These are phyloP conservation scores for Plectrocnemia conspersa DNA, from an alignment of 1,140 invertebrate genomes.

Conservation along the genomic window DNA sequence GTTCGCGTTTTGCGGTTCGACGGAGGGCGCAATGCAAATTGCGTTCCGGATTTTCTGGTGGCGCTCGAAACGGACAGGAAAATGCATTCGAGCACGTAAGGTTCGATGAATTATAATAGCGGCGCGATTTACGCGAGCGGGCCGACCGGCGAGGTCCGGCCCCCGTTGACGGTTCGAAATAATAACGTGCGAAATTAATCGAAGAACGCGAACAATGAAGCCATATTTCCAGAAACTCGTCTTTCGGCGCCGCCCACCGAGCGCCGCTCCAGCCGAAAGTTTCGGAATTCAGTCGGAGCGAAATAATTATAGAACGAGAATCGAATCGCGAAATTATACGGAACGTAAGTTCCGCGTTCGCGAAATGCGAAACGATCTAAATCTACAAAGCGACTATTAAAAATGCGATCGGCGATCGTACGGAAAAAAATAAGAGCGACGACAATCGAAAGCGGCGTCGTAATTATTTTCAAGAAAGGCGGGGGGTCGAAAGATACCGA, in stretches of 20 bases:
- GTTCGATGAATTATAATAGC: constrained; percentile 17
- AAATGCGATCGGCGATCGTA: constrained; percentile 19
- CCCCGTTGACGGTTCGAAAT: not conserved
- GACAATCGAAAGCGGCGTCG: not conserved
- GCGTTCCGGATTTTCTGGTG: constrained; percentile 18
- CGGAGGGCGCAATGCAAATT: constrained; percentile 5
- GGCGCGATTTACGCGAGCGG: not conserved
- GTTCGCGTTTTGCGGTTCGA: not conserved
- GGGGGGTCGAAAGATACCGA: not conserved
- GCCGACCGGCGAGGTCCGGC: not conserved
- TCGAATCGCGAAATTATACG: not conserved
- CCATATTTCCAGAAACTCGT: too few species aligned
- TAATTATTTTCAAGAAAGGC: too few species aligned
- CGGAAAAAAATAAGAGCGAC: not conserved
- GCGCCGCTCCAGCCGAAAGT: too few species aligned
- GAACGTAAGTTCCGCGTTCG: not conserved
- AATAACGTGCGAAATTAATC: not conserved
- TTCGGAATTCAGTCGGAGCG: too few species aligned
- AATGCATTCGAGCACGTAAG: constrained; percentile 7
- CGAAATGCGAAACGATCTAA: not conserved
- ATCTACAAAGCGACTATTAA: not conserved
- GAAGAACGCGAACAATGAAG: not conserved
- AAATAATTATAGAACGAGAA: too few species aligned
- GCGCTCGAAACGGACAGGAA: constrained; percentile 14
- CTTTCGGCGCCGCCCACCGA: too few species aligned